Evolutionary conservation across 2,113 vertebrate genomes (phyloP), one percentile per base, ranked within the genome.

Genomic region (Etheostoma spectabile): DNA sequence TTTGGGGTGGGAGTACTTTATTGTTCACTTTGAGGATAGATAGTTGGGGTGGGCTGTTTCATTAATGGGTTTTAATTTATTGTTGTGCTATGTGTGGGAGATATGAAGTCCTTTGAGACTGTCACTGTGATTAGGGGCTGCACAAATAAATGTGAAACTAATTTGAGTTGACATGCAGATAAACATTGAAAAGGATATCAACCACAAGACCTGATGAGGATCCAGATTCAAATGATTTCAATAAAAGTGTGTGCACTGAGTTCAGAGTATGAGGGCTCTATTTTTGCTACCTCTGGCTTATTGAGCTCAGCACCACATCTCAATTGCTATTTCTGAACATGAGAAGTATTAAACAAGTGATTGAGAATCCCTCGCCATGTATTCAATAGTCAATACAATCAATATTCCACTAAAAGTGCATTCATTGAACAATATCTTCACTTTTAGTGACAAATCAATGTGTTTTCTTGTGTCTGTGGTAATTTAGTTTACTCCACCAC

Each of bases 31-130:
- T 68, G 60, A 80, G 67, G 53, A 53, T 69, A 73, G 59, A 56
- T 35, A 49, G 51, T 38, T 30, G 24, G 15, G 30, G 21, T 45
- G n/a, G 60, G 60, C 60, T 62, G n/a, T 59, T 81, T 80, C 65
- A 83, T 85, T 79, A 86, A 86, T 81, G 42, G 1, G 18, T 67
- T 79, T 86, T 83, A 22, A 88, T 66, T 83, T 69, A 79, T 74
- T 88, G 71, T 82, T 80, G 80, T 57, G 45, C n/a, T 42, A 35
- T 45, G 74, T 70, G 76, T 73, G 74, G 79, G 76, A 3, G 53
- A 83, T 49, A 48, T 45, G 62, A 79, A 87, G 65, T 67, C 73
- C 63, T 75, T 42, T 5, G 84, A 87, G 74, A 74, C 77, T 38
- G 21, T n/a, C 59, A 38, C 85, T 86, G 64, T 70, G 81, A 88